Evolutionary conservation across 2,113 vertebrate species (phyloP), one percentile per base, ranked within the genome.

Genomic region (Aegithalos caudatus): DNA sequence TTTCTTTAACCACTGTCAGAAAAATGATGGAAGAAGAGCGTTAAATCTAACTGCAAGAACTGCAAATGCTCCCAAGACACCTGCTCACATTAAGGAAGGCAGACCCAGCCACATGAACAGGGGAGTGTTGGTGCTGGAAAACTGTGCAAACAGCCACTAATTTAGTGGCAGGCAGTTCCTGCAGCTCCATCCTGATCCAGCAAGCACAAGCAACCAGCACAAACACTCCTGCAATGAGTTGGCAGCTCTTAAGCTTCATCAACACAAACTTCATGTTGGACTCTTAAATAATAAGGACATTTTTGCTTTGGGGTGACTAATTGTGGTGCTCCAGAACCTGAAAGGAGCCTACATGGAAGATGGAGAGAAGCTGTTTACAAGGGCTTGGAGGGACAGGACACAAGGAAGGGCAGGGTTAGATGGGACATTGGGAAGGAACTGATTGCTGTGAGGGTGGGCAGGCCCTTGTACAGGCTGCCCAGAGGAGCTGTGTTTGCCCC

Each of bases 1-100:
- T 87, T 99, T 99, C 97, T 99, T 99, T 97, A 99, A 98, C 99
- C 99, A 99, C 99, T 99, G 92, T 94, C 12, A 94, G 40, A 74
- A 94, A 93, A 90, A 42, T 12, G 35, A 21, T 60, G 58, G 66
- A 31, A 74, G 57, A 47, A 57, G 50, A 86, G 24, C 8, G 3
- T 86, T 82, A 62, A 9, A 22, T 51, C 60, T 70, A 67, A 69
- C 38, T 3, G 54, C 16, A 77, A 35, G 24, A 86, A 64, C 45
- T 23, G 24, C 19, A 51, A 42, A 37, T 5, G 21, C 19, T 72
- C 73, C 44, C 40, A 53, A 40, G 48, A 48, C 31, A 88, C 29
- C 15, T 81, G 44, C 37, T 72, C 42, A 23, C 16, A 23, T 33
- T 3, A 53, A 42, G 53, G 58, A 50, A 76, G 10, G 44, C 11